Conservation (phyloP, 2,113 vertebrate species). For the Lipophrys pholis region DNA sequence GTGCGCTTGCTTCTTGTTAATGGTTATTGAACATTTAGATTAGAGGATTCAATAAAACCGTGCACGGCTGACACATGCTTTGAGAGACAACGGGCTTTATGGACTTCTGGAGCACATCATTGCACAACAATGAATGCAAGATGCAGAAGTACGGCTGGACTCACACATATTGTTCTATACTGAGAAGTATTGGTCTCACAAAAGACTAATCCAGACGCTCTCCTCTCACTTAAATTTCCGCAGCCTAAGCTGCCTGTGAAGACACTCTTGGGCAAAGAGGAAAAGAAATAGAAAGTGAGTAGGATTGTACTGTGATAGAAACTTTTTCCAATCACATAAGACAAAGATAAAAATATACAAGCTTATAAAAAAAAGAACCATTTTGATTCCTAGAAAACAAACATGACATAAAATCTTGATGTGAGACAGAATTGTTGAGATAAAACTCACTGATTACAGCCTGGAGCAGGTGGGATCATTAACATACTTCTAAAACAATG, state of each 20-base stretch:
- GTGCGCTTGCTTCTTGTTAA: slow-evolving; percentile 45
- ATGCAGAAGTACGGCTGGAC: slow-evolving; percentile 83
- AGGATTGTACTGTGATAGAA: slow-evolving; percentile 1
- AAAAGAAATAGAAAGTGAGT: slow-evolving; percentile 67
- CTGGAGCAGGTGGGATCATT: background rate
- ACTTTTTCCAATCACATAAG: slow-evolving; percentile 2
- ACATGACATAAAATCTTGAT: background rate
- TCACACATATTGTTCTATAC: slow-evolving; percentile 94
- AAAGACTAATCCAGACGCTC: slow-evolving; percentile 96
- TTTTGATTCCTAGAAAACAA: slow-evolving; percentile 1
- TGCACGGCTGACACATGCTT: slow-evolving; percentile 84
- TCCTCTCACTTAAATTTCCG: slow-evolving; percentile 94
- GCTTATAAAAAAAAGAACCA: too few relatives aligned
- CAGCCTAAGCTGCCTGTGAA: slow-evolving; percentile 96
- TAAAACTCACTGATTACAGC: background rate
- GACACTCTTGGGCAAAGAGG: slow-evolving; percentile 89
- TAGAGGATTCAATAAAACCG: slow-evolving; percentile 60
- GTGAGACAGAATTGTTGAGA: slow-evolving; percentile 7
- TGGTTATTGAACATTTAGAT: slow-evolving; percentile 48
- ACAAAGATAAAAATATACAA: too few relatives aligned
- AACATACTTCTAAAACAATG: background rate
- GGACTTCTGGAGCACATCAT: slow-evolving; percentile 48
- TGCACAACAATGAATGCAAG: slow-evolving; percentile 48
- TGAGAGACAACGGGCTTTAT: slow-evolving; percentile 21
- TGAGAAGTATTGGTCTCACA: slow-evolving; percentile 92